A percentile compares a stretch with the other conserved stretches of the same genome.
Conservation (phyloP, 2,113 vertebrate genomes). For the Sardina pilchardus region DNA sequence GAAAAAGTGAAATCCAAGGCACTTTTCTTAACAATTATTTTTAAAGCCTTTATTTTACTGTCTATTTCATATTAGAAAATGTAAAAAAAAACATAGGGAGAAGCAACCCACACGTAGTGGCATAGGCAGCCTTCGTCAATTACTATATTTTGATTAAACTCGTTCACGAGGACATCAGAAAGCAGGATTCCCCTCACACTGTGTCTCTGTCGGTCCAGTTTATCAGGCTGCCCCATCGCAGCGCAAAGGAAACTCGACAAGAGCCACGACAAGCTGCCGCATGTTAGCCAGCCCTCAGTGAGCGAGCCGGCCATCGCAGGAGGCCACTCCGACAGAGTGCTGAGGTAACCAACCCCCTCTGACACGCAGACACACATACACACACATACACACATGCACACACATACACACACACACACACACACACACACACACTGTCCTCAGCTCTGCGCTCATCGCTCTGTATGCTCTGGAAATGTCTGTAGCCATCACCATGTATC, state of each 20-base stretch:
- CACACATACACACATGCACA: background rate
- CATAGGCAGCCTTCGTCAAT: too few relatives aligned
- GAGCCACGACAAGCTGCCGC: conserved; percentile 85
- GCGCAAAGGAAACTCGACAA: conserved; percentile 94
- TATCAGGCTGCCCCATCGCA: conserved; percentile 97
- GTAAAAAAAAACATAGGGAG: too few relatives aligned
- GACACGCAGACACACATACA: background rate
- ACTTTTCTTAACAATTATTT: too few relatives aligned
- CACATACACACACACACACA: background rate
- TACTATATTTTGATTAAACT: background rate
- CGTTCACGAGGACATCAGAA: background rate
- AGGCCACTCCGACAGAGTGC: conserved; percentile 90
- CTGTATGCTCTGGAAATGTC: background rate
- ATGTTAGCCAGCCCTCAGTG: conserved; percentile 64
- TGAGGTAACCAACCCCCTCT: conserved; percentile 76
- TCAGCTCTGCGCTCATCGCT: background rate
- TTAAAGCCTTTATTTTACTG: too few relatives aligned
- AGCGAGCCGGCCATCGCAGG: conserved; percentile 80
- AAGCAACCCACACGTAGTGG: too few relatives aligned
- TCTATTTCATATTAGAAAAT: too few relatives aligned
- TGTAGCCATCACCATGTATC: background rate
- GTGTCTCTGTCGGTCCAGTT: conserved; percentile 65
- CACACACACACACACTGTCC: background rate
- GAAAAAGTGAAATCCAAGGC: too few relatives aligned
- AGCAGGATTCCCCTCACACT: background rate